Evolutionary conservation across 2,888 invertebrate species (phyloP), one percentile per base, ranked within the genome.

Genomic region (Reticulitermes lucifugus): DNA sequence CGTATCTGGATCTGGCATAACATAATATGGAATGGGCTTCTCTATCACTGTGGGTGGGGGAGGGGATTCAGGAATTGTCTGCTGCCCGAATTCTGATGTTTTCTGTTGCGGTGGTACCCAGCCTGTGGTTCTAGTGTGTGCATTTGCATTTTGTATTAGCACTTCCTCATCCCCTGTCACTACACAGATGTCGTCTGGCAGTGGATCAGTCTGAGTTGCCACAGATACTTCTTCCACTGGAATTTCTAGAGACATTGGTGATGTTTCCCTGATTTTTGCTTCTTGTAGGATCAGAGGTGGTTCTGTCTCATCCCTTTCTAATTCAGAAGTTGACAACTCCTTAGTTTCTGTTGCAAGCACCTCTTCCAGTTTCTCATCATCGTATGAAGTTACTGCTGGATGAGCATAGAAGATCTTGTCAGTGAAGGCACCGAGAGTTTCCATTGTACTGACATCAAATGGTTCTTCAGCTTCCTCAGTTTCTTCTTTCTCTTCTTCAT

Each of bases 121-220:
- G 14, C 70, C 46, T 18, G 25, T 82, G 2, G 85, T 85, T 25
- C 86, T 86, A 0, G 86, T 86, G 43, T 65, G 55, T n/a, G 84
- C 85, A 80, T 85, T 85, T 5, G 77, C 83, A 25, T 81, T 65
- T 14, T 70, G 29, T 18, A 46, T 41, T 21, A 84, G 83, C 60
- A 80, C 82, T 6, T 86, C 86, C 14, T 85, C 86, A 14, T 83
- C 85, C 18, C 29, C 79, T 6, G 71, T 29, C 29, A 84, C 91
- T 89, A 94, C 94, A 87, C 94, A 93, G 85, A 95, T 94, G 88
- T 96, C 96, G 88, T 96, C 96, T 0, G 96, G 96, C 75, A 97
- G 90, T 0, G 96, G 96, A 90, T 97, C 97, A 0, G 97, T 97
- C 91, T 97, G 97, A 0, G 96, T 96, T 0, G 96, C 96, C 9